A percentile compares a stretch with the other conserved stretches of the same genome.
phyloP scores from a whole-genome alignment of 1,140 invertebrate species.

The Tetraneura akinire region DNA sequence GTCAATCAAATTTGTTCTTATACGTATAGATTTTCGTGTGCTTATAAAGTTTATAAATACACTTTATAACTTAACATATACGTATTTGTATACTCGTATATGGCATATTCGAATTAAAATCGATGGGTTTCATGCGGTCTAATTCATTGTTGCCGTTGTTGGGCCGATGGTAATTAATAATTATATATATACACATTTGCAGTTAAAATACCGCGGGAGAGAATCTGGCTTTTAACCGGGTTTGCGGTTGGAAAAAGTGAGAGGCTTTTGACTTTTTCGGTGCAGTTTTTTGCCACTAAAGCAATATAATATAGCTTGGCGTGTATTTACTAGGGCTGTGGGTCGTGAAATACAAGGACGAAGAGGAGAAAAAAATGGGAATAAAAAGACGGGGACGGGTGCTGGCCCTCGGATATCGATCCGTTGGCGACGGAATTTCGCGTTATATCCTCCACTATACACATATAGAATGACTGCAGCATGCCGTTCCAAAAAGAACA shows the following conservation, averaged over 20 bases:
- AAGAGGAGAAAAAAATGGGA: neutral
- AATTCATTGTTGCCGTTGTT: no score
- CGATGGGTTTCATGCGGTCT: no score
- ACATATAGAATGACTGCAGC: neutral
- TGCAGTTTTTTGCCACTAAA: neutral
- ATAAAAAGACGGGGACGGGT: neutral
- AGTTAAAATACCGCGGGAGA: neutral
- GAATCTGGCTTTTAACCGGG: no score
- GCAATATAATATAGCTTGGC: neutral
- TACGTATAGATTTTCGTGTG: no score
- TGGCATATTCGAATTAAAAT: no score
- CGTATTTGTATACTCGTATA: no score
- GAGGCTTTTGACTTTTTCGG: neutral
- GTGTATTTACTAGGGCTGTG: neutral
- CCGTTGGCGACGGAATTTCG: neutral
- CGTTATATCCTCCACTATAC: neutral
- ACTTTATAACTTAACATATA: no score
- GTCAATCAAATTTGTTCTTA: no score
- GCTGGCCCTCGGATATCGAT: slow-evolving; percentile 17
- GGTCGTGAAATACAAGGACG: neutral
- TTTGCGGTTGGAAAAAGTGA: neutral
- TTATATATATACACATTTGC: no score
- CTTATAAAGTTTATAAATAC: no score
- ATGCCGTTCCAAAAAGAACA: neutral
- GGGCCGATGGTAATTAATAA: no score